Conservation (phyloP, 2,113 vertebrate genomes). For the Lethenteron reissneri region DNA sequence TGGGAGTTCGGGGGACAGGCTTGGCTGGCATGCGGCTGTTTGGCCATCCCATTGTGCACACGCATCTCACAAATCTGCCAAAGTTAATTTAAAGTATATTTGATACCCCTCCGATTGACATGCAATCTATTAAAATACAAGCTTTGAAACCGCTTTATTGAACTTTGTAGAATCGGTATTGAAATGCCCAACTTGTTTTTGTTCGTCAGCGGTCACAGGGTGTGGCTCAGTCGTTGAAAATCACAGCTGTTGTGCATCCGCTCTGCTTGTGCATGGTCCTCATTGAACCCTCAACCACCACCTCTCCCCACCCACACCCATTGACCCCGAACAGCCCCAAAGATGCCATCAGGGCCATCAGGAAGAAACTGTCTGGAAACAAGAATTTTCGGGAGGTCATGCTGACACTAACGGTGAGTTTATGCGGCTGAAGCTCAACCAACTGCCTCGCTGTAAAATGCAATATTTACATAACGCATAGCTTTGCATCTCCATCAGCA, state of each 20-base stretch:
- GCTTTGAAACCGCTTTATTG: not conserved
- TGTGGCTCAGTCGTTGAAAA: not conserved
- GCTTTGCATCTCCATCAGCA: too few species aligned
- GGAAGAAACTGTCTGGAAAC: constrained; percentile 72
- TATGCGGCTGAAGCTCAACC: not conserved
- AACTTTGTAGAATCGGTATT: not conserved
- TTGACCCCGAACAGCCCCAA: constrained; percentile 39
- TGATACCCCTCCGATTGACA: too few species aligned
- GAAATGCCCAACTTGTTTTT: not conserved
- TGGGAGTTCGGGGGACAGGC: too few species aligned
- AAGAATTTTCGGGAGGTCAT: constrained; percentile 91
- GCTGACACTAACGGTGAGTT: constrained; percentile 73
- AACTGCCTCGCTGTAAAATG: too few species aligned
- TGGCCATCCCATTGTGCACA: too few species aligned
- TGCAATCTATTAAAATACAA: too few species aligned
- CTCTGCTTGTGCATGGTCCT: not conserved
- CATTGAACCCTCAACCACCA: not conserved
- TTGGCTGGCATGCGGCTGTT: too few species aligned
- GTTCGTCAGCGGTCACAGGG: not conserved
- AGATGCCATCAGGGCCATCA: constrained; percentile 75
- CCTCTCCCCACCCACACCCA: not conserved
- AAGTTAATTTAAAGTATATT: too few species aligned
- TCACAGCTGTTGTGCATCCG: not conserved
- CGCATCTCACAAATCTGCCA: too few species aligned
- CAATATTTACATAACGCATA: too few species aligned